A percentile compares a stretch with the other conserved stretches of the same genome.
phyloP scores from a whole-genome alignment of 2,113 vertebrate species.

The Coptodon rendalli region DNA sequence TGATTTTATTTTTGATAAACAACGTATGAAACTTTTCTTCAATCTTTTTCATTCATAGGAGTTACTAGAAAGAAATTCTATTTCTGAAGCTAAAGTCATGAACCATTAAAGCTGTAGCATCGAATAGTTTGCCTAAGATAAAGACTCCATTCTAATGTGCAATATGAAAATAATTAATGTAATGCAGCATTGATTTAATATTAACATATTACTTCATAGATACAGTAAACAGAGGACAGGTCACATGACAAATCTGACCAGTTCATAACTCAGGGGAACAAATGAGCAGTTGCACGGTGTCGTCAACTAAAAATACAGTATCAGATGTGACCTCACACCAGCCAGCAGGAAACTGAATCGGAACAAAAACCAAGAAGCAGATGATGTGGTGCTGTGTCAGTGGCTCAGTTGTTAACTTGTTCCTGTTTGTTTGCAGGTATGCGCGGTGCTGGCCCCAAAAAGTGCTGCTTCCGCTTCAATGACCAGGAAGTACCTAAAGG shows the following conservation, averaged over 20 bases:
- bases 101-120: no score
- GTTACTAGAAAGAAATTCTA: no score
- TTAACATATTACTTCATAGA: background rate
- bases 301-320: background rate
- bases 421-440: constrained; percentile 35
- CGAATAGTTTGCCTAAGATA: background rate
- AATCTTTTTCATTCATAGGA: background rate
- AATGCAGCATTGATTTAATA: background rate
- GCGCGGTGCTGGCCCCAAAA: constrained; percentile 40
- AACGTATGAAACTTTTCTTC: background rate
- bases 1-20: background rate
- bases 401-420: background rate
- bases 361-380: background rate
- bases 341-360: rapidly evolving
- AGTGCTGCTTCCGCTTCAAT: constrained; percentile 60
- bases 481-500: background rate
- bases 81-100: no score
- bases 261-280: background rate
- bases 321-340: background rate
- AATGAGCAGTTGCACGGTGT: background rate
- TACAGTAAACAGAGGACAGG: no score
- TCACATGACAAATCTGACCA: background rate
- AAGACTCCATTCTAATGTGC: background rate
- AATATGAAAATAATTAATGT: background rate
- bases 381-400: background rate